phyloP scores from a whole-genome alignment of 53 echinoderm and acorn worm genomes.

The Stichopus horrens region DNA sequence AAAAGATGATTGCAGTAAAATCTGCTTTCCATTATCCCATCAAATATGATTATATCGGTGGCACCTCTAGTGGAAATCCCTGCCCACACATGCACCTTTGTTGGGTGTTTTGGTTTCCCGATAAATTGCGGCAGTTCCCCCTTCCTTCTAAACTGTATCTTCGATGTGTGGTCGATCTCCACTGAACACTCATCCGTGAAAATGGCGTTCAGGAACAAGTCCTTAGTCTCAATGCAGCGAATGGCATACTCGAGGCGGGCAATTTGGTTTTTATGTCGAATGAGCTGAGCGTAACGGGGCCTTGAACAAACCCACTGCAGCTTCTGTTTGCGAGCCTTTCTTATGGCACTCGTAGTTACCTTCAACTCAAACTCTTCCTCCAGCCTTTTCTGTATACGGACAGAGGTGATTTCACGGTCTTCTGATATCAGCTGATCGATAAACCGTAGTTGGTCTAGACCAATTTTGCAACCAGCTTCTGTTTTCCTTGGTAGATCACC shows the following conservation, averaged over 20 bases:
- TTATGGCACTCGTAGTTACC: background rate
- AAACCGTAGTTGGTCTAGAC: background rate
- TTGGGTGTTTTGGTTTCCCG: conserved; percentile 27
- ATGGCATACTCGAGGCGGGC: background rate
- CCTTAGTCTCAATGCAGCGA: background rate
- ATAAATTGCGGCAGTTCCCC: background rate
- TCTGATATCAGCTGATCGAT: background rate
- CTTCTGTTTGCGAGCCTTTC: background rate
- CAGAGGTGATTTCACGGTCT: conserved; percentile 10
- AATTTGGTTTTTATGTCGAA: background rate
- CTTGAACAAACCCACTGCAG: conserved; percentile 11
- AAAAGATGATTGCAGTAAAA: background rate
- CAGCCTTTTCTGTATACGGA: background rate
- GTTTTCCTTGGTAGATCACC: background rate
- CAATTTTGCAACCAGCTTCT: background rate
- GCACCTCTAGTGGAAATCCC: conserved; percentile 28
- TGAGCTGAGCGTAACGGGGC: conserved; percentile 22
- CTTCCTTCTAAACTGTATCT: background rate
- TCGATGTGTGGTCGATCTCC: conserved; percentile 12
- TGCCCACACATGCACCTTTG: conserved; percentile 33
- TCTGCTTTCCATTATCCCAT: conserved; percentile 32
- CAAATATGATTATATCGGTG: conserved; percentile 26
- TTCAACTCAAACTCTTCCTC: background rate
- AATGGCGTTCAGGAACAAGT: conserved; percentile 4
- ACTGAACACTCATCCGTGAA: conserved; percentile 44